These are phyloP conservation scores for Haliclystus octoradiatus DNA, from an alignment of 30 jellyfish, hydroid and myxozoan species.

Conservation along the genomic window DNA sequence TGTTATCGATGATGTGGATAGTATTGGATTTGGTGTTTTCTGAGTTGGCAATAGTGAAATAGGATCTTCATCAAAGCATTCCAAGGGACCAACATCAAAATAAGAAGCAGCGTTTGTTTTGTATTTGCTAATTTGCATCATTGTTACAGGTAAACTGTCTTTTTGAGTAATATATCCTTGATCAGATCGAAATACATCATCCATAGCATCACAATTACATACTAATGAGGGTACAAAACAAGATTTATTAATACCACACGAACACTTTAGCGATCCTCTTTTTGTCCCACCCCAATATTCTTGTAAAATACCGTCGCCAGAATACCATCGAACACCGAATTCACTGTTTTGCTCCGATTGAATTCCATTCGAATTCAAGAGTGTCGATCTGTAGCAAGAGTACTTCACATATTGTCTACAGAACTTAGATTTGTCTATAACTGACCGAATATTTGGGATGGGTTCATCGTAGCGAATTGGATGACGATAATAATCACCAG, in stretches of 20 bases:
- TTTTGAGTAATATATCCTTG: conserved; percentile 73
- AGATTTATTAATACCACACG: conserved; percentile 78
- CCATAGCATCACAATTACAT: conserved; percentile 93
- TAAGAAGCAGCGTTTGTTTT: conserved; percentile 44
- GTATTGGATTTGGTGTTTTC: conserved; percentile 28
- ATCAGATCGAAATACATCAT: conserved; percentile 64
- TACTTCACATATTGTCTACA: conserved; percentile 82
- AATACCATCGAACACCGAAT: conserved; percentile 87
- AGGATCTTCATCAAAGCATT: conserved; percentile 72
- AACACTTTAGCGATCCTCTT: conserved; percentile 69
- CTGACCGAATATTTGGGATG: conserved; percentile 27
- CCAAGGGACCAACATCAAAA: conserved; percentile 72
- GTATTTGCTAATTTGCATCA: conserved; percentile 60
- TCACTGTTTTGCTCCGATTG: conserved; percentile 42
- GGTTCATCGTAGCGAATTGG: conserved; percentile 25
- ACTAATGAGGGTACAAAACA: conserved; percentile 78
- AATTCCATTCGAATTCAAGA: conserved; percentile 55
- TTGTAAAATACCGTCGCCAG: conserved; percentile 55
- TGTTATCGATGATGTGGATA: conserved; percentile 33
- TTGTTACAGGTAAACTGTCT: conserved; percentile 69
- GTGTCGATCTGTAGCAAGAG: conserved; percentile 70
- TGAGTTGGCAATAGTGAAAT: neutral
- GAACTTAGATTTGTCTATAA: conserved; percentile 44
- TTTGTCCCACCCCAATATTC: conserved; percentile 97
- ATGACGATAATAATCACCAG: conserved; percentile 38